Evolutionary conservation across 2,113 vertebrate genomes (phyloP), one percentile per base, ranked within the genome.

Genomic region (Holacanthus passer): DNA sequence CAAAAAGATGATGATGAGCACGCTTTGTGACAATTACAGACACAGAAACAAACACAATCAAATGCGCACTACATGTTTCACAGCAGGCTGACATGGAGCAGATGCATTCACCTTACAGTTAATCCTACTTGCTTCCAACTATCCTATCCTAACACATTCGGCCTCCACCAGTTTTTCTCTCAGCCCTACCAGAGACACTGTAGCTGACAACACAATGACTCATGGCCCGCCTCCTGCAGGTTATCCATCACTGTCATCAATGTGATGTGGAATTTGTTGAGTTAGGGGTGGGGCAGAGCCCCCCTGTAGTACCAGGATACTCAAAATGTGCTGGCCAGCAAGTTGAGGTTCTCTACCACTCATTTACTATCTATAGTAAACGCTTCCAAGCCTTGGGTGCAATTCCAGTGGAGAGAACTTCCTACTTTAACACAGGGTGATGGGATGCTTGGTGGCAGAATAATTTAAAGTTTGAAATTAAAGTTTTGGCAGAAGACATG

Each of bases 221-320:
- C 7, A 24, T 27, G 37, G 37, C 22, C 67, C 11, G 1, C 58
- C 11, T 64, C 48, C 47, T 79, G 20, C 59, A 72, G 22, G 48
- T 64, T 55, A 79, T 55, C 59, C 59, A 71, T 71, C 67, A 71
- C 20, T 70, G 35, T 62, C 45, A 32, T 52, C 24, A 19, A 32
- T 62, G 56, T 37, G 27, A 52, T 79, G 32, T 41, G 45, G 47
- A 24, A 63, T 35, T 31, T 53, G 35, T 24, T 39, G 56, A 65
- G 24, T 43, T 55, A 1, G 19, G 60, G 35, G 60, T 43, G 59
- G 53, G 48, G 45, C 7, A 41, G n/a, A 41, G 17, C 47, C 59
- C 24, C 24, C 24, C 16, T 53, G 73, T 11, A 75, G 24, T 47
- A 76, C 60, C 35, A 65, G 47, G 24, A 55, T 11, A n/a, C 35